Evolutionary conservation across 2,888 invertebrate species (phyloP), one percentile per base, ranked within the genome.

Genomic region (Caenorhabditis afra): DNA sequence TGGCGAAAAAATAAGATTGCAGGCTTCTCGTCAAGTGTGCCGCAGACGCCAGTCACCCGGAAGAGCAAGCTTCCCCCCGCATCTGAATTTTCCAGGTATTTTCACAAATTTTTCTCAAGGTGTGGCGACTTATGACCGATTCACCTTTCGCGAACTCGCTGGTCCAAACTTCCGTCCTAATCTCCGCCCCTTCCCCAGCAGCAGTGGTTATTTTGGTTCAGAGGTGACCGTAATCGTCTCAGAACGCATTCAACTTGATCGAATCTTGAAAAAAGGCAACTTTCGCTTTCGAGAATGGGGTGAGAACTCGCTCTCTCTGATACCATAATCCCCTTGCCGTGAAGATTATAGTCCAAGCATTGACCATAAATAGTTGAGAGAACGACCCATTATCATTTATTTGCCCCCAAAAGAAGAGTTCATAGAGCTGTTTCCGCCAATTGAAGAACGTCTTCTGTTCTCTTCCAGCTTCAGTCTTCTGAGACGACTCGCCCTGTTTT

Each of bases 401-500:
- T 65, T 23, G 14, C 41, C 41, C 16, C 55, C 57, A 44, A 57
- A 57, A 12, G 70, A 62, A 39, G 70, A 70, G 70, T 70, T 70
- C 53, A 61, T 53, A 3, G 70, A 70, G 0, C 35, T 35, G 22
- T 53, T 35, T 22, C 41, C 20, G 18, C 49, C 49, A 10, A 61
- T 18, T 20, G 59, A 29, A 7, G 29, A 64, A 23, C 45, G 52
- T 5, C 41, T 35, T 4, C 11, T 53, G 29, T 29, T 7, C 49
- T 66, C 77, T 39, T 71, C 66, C 10, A 66, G 44, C 23, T 77
- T 77, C 47, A 61, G 41, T 55, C 67, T 41, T 35, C 78, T 47
- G 3, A 78, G 22, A 3, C 78, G 78, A 45, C 71, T 73, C 11
- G 78, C 78, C 3, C 62, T 49, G 37, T 78, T 78, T 39, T 78